Percentiles rank a stretch among this genome's conserved stretches.
Evolutionary conservation across 1,140 invertebrate genomes (phyloP).

Genomic region (Camponotus pennsylvanicus): DNA sequence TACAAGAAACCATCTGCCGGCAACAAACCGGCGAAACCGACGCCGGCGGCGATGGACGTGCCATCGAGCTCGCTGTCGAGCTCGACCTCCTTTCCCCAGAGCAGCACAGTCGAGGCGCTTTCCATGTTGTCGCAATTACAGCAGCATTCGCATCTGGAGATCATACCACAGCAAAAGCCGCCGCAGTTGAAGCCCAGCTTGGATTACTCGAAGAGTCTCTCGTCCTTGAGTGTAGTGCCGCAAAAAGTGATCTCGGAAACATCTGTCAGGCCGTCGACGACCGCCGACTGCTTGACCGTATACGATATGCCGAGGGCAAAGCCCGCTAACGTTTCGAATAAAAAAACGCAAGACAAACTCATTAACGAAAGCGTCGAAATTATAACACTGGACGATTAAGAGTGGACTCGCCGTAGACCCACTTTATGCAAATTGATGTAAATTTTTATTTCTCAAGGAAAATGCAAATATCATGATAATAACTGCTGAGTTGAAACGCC

Average conservation of each 20-base stretch:
- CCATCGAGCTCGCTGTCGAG: slow-evolving; percentile 52
- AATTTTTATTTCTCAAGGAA: neutral
- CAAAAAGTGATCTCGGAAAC: slow-evolving; percentile 72
- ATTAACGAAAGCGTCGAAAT: slow-evolving; percentile 82
- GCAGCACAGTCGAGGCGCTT: slow-evolving; percentile 71
- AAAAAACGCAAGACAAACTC: slow-evolving; percentile 73
- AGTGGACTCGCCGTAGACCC: neutral
- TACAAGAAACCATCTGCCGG: slow-evolving; percentile 67
- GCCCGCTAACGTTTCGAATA: neutral
- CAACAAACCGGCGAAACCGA: slow-evolving; percentile 63
- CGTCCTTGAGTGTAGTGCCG: slow-evolving; percentile 69
- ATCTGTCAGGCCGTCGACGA: slow-evolving; percentile 50
- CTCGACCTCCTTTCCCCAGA: slow-evolving; percentile 41
- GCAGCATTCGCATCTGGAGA: slow-evolving; percentile 89
- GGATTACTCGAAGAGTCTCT: slow-evolving; percentile 76
- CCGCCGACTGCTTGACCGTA: slow-evolving; percentile 71
- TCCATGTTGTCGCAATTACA: slow-evolving; percentile 87
- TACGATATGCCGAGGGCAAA: slow-evolving; percentile 79
- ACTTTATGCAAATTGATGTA: neutral
- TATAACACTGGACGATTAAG: slow-evolving; percentile 84
- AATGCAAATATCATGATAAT: neutral
- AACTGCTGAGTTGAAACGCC: too few relatives aligned
- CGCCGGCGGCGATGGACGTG: slow-evolving; percentile 55
- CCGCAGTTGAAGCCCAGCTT: slow-evolving; percentile 65
- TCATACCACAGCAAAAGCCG: slow-evolving; percentile 83